phyloP scores from a whole-genome alignment of 2,797 vertebrate genomes.

The Pterois miles region DNA sequence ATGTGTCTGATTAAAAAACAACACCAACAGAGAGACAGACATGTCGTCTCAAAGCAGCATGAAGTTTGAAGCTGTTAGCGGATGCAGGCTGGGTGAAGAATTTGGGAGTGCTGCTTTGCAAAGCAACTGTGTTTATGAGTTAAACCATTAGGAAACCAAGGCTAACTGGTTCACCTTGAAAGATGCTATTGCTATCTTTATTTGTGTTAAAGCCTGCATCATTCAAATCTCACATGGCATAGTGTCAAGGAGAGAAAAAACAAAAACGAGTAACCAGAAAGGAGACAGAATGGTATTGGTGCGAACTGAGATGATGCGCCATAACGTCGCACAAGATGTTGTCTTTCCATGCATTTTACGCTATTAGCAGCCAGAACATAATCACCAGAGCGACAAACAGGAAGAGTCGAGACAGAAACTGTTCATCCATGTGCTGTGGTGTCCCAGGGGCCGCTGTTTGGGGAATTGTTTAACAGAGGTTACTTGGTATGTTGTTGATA shows the following conservation, averaged over 20 bases:
- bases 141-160: not conserved
- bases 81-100: not conserved
- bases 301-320: not conserved
- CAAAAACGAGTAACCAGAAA: not conserved
- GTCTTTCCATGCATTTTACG: slow-evolving; percentile 75
- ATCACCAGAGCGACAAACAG: slow-evolving; percentile 97
- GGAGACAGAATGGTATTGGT: not conserved
- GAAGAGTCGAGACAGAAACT: slow-evolving; percentile 98
- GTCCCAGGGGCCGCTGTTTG: slow-evolving; percentile 93
- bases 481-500: not conserved
- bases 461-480: slow-evolving; percentile 16
- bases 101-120: not conserved
- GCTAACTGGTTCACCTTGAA: not conserved
- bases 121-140: not conserved
- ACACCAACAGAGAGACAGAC: not conserved
- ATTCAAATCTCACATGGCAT: slow-evolving; percentile 13
- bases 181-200: not conserved
- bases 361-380: slow-evolving; percentile 99
- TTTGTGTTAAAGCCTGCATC: not conserved
- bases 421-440: slow-evolving; percentile 95
- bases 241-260: not conserved
- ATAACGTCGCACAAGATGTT: not conserved
- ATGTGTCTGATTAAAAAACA: not conserved
- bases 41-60: not conserved
- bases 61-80: not conserved